phyloP scores from a whole-genome alignment of 2,888 invertebrate species.

The Lochmaea capreae region DNA sequence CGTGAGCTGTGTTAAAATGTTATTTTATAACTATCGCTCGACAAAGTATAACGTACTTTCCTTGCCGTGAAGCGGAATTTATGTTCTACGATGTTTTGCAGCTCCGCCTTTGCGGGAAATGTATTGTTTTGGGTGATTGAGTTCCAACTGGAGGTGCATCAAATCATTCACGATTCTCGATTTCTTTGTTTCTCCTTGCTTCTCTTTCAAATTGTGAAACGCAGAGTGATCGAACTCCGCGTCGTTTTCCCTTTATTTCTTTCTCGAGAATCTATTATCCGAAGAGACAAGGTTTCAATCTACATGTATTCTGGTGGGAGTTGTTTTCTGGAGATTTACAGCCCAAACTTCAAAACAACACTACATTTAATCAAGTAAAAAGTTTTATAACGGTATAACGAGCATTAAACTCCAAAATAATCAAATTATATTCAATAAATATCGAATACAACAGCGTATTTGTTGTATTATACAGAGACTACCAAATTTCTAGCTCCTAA shows the following conservation, averaged over 20 bases:
- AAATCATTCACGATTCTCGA: conserved; percentile 32
- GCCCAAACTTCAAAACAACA: neutral
- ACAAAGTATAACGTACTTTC: conserved; percentile 36
- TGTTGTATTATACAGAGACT: neutral
- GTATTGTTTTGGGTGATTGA: conserved; percentile 36
- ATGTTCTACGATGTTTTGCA: conserved; percentile 31
- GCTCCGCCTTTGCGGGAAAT: conserved; percentile 33
- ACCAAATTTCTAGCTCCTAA: neutral
- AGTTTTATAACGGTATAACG: neutral
- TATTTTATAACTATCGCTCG: conserved; percentile 49
- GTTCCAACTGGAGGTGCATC: conserved; percentile 32
- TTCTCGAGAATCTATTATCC: conserved; percentile 26
- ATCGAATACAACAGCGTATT: neutral
- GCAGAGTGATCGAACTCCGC: conserved; percentile 23
- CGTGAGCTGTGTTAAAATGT: conserved; percentile 55
- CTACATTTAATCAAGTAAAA: neutral
- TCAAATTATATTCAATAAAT: neutral
- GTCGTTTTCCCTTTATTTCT: conserved; percentile 13
- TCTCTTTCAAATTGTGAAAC: conserved; percentile 14
- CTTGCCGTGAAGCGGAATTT: conserved; percentile 30
- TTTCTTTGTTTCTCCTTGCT: conserved; percentile 26
- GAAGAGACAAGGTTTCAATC: conserved; percentile 22
- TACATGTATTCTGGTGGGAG: conserved; percentile 11
- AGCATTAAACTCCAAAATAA: neutral
- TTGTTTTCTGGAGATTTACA: neutral